Evolutionary conservation across 1,140 invertebrate genomes (phyloP).

Genomic region (Aethina tumida): DNA sequence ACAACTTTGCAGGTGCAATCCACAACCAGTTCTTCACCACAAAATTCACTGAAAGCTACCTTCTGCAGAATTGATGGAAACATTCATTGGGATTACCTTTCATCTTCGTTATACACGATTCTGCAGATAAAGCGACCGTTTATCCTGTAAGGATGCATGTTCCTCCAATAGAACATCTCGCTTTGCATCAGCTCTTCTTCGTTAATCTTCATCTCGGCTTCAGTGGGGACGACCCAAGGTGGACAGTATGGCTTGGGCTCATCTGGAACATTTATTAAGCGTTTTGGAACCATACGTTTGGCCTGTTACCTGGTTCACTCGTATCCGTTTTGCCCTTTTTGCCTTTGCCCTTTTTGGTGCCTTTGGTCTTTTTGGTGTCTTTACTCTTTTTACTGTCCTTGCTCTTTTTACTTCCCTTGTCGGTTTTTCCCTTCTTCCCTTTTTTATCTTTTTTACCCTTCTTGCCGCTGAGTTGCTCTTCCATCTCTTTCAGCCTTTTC

Average conservation of each 20-base stretch:
- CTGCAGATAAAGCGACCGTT: slow-evolving; percentile 17
- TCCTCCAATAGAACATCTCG: slow-evolving; percentile 25
- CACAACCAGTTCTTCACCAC: slow-evolving; percentile 19
- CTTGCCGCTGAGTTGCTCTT: slow-evolving; percentile 6
- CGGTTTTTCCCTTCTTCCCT: slow-evolving; percentile 9
- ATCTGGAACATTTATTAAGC: no score
- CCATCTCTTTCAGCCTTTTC: slow-evolving; percentile 10
- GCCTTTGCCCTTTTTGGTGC: slow-evolving; percentile 10
- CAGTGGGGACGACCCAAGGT: no score
- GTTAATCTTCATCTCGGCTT: no score
- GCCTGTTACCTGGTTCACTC: no score
- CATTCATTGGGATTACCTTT: no score
- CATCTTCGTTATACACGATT: slow-evolving; percentile 14
- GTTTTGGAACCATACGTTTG: no score
- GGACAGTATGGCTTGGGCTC: no score
- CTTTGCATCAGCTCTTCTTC: no score
- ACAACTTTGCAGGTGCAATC: slow-evolving; percentile 20
- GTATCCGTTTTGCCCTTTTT: slow-evolving; percentile 11
- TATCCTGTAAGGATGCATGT: slow-evolving; percentile 21
- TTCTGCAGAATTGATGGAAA: not conserved
- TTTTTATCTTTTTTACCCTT: slow-evolving; percentile 2
- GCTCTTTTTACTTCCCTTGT: slow-evolving; percentile 5
- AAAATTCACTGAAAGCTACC: slow-evolving; percentile 1
- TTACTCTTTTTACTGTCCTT: no score
- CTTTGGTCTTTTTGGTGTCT: no score